These are phyloP conservation scores for Schizopygopsis malacanthus DNA, from an alignment of 2,797 vertebrate genomes.

Conservation along the genomic window DNA sequence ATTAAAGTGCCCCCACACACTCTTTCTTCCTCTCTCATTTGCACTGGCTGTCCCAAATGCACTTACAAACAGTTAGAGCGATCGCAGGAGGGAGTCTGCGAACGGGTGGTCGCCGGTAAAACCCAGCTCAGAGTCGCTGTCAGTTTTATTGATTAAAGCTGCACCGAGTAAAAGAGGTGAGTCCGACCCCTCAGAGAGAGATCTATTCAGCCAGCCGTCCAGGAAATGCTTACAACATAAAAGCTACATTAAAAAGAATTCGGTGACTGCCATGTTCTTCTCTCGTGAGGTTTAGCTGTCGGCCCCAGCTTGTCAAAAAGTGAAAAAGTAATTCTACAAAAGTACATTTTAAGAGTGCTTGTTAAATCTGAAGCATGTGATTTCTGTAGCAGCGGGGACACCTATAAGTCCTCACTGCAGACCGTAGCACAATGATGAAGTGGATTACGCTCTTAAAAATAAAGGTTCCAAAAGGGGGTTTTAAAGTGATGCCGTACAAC, in stretches of 20 bases:
- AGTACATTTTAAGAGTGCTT: constrained; percentile 11
- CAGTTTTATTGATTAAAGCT: constrained; percentile 54
- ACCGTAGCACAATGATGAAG: neutral
- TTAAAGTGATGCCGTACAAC: neutral
- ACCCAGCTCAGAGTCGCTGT: constrained; percentile 42
- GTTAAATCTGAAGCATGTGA: constrained; percentile 17
- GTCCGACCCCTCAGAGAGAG: constrained; percentile 45
- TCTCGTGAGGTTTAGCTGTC: constrained; percentile 24
- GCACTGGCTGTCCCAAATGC: constrained; percentile 8
- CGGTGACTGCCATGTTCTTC: constrained; percentile 9
- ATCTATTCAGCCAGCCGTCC: constrained; percentile 26
- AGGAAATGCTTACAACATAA: neutral
- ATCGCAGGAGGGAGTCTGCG: constrained; percentile 48
- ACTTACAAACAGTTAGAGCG: constrained; percentile 3
- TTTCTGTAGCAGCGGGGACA: neutral
- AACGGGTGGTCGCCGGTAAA: constrained; percentile 47
- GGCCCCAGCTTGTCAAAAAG: constrained; percentile 14
- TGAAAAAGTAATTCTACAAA: constrained; percentile 32
- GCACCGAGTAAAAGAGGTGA: neutral
- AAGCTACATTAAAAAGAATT: constrained; percentile 32
- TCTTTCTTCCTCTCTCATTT: constrained; percentile 33
- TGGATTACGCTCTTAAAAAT: neutral
- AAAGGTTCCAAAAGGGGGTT: neutral
- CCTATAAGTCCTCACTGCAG: neutral
- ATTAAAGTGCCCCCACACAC: constrained; percentile 45